A percentile compares a stretch with the other conserved stretches of the same genome.
Evolutionary conservation across 2,113 vertebrate genomes (phyloP).

Genomic region (Tragelaphus strepsiceros): DNA sequence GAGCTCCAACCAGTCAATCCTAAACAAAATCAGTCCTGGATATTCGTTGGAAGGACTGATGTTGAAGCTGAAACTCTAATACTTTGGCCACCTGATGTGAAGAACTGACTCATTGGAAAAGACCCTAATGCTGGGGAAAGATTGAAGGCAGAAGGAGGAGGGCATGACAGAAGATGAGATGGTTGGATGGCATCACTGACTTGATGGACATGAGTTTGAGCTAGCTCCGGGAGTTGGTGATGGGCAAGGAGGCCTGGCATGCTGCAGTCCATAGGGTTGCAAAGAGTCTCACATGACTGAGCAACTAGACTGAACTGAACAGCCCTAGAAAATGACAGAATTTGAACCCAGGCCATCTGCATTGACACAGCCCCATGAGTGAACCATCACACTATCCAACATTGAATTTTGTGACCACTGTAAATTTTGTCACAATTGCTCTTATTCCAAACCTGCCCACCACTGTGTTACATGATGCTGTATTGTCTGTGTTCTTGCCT

Average conservation of each 20-base stretch:
- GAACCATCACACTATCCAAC: neutral
- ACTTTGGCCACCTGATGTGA: accelerated
- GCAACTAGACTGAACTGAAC: neutral
- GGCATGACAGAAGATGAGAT: neutral
- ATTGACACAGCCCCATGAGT: neutral
- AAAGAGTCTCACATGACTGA: neutral
- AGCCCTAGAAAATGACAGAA: neutral
- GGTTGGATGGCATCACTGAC: neutral
- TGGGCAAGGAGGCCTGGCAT: neutral
- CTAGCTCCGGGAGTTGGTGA: neutral
- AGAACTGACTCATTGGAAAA: neutral
- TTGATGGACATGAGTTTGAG: neutral
- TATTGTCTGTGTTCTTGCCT: neutral
- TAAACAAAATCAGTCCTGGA: neutral
- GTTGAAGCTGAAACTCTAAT: neutral
- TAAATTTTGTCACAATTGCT: neutral
- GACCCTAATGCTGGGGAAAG: neutral
- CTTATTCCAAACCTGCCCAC: neutral
- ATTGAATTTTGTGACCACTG: neutral
- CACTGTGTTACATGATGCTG: neutral
- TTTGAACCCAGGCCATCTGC: neutral
- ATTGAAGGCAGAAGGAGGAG: neutral
- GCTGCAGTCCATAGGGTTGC: neutral
- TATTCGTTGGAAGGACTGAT: neutral
- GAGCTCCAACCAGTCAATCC: neutral